Conservation (phyloP, 2,888 invertebrate species). For the Cheilosia soror region DNA sequence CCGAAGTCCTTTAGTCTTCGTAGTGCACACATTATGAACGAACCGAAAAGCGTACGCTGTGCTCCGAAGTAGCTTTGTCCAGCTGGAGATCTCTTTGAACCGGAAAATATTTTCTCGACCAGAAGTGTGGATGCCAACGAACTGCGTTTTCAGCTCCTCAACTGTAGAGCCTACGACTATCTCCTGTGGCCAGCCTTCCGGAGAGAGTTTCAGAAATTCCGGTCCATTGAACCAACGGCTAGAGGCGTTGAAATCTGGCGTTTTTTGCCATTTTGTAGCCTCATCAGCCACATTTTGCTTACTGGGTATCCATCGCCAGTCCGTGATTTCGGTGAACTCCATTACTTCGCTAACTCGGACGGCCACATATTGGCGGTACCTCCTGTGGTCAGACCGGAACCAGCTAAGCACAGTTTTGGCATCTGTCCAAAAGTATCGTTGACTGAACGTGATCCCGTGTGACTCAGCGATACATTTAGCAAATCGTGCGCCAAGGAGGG, state of each 20-base stretch:
- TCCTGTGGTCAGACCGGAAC: slow-evolving; percentile 74
- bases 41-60: not conserved
- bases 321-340: slow-evolving; percentile 44
- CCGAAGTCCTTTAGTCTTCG: not conserved
- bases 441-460: slow-evolving; percentile 45
- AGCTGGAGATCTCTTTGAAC: not conserved
- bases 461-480: slow-evolving; percentile 33
- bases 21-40: not conserved
- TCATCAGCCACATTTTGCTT: slow-evolving; percentile 64
- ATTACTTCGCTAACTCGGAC: slow-evolving; percentile 70
- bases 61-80: not conserved
- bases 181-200: not conserved
- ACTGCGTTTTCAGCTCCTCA: not conserved
- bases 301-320: slow-evolving; percentile 66
- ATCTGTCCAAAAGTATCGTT: slow-evolving; percentile 72
- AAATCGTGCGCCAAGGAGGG: slow-evolving; percentile 71
- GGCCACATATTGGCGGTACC: slow-evolving; percentile 71
- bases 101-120: not conserved
- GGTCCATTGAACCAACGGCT: slow-evolving; percentile 67
- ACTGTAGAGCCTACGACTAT: not conserved
- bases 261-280: slow-evolving; percentile 57
- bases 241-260: slow-evolving; percentile 23
- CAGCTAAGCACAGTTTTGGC: slow-evolving; percentile 75
- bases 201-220: not conserved
- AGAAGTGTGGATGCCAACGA: not conserved